Evolutionary conservation across 2,888 invertebrate species (phyloP).

Genomic region (Heliconius ethilla): DNA sequence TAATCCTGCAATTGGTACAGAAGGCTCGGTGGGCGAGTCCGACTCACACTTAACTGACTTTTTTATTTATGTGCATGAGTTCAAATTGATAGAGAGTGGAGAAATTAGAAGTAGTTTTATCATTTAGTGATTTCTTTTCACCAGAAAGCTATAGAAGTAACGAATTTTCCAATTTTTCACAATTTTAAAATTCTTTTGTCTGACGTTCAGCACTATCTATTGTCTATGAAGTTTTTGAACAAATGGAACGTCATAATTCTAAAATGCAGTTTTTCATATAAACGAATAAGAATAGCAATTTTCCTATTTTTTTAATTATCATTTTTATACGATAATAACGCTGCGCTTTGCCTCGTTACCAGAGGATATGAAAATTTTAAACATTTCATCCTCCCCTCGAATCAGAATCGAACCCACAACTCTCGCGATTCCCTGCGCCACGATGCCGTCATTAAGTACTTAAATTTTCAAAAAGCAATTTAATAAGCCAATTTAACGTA

Average conservation of each 20-base stretch:
- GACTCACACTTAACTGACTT: background rate
- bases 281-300: background rate
- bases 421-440: no score
- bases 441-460: background rate
- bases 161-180: slow-evolving; percentile 15
- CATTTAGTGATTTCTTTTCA: background rate
- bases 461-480: background rate
- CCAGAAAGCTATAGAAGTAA: background rate
- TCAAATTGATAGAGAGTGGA: background rate
- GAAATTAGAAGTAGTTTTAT: background rate
- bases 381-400: background rate
- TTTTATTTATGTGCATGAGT: no score
- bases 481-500: background rate
- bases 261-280: slow-evolving; percentile 20
- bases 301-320: background rate
- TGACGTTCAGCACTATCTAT: slow-evolving; percentile 4
- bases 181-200: slow-evolving; percentile 17
- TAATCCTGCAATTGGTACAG: background rate
- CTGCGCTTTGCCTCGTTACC: background rate
- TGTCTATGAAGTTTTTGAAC: slow-evolving; percentile 15
- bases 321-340: background rate
- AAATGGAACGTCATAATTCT: slow-evolving; percentile 8
- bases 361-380: background rate
- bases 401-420: no score
- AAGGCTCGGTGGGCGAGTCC: background rate